Evolutionary conservation across 2,797 vertebrate species (phyloP).

Genomic region (Thaleichthys pacificus): DNA sequence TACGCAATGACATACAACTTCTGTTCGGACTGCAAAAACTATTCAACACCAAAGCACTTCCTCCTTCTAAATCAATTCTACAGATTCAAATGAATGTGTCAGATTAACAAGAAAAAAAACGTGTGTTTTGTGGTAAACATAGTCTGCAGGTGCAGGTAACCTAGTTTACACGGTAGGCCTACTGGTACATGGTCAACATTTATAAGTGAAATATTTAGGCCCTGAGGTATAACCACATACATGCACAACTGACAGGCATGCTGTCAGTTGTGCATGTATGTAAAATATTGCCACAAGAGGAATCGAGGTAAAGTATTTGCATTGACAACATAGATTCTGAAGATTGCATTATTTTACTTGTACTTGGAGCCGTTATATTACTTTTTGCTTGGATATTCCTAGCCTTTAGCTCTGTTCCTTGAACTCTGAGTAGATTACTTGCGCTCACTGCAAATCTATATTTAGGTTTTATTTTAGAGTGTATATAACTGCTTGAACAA

Average conservation of each 20-base stretch:
- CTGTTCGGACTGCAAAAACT: constrained; percentile 56
- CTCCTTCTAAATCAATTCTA: neutral
- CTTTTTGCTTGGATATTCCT: constrained; percentile 34
- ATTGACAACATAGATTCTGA: constrained; percentile 18
- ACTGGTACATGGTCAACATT: neutral
- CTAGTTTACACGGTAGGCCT: constrained; percentile 8
- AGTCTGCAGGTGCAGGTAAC: constrained; percentile 7
- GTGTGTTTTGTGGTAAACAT: constrained; percentile 18
- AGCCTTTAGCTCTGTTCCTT: constrained; percentile 36
- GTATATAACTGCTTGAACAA: constrained; percentile 49
- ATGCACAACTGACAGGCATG: constrained; percentile 2
- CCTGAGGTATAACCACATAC: constrained; percentile 42
- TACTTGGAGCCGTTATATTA: neutral
- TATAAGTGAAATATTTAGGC: neutral
- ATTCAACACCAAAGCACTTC: constrained; percentile 15
- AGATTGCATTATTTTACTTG: neutral
- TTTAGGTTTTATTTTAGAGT: constrained; percentile 59
- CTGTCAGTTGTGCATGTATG: neutral
- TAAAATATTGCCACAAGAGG: neutral
- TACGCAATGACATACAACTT: constrained; percentile 61
- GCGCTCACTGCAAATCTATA: constrained; percentile 55
- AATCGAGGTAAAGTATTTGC: neutral
- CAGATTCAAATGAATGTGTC: neutral
- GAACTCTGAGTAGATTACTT: constrained; percentile 47
- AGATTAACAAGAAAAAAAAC: neutral